A percentile compares a stretch with the other conserved stretches of the same genome.
These are phyloP conservation scores for Pelobates fuscus DNA, from an alignment of 2,113 vertebrate genomes.

Conservation along the genomic window DNA sequence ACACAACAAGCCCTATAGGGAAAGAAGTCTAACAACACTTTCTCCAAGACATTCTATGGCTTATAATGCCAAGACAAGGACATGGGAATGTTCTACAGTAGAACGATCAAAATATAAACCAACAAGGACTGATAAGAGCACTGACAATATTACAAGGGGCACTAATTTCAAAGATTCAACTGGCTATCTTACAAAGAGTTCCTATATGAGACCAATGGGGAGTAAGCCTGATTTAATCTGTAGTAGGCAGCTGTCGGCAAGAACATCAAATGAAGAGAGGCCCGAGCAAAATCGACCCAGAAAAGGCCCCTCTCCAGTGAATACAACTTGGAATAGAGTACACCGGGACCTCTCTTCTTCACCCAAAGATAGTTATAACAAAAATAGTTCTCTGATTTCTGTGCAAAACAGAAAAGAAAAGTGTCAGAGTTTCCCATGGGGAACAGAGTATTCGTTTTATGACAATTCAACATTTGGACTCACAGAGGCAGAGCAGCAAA, in stretches of 20 bases:
- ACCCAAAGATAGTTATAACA: constrained; percentile 67
- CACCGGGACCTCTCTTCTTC: constrained; percentile 63
- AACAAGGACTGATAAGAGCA: constrained; percentile 50
- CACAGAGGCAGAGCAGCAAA: constrained; percentile 82
- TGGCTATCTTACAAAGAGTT: constrained; percentile 48
- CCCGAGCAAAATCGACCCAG: constrained; percentile 76
- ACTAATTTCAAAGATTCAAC: background rate
- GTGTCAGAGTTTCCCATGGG: constrained; percentile 82
- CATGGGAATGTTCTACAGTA: constrained; percentile 72
- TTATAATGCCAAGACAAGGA: constrained; percentile 69
- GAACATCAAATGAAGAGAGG: constrained; percentile 63
- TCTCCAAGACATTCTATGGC: constrained; percentile 72
- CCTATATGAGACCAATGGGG: constrained; percentile 33
- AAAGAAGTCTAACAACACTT: constrained; percentile 86
- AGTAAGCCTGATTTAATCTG: constrained; percentile 62
- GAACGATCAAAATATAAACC: constrained; percentile 62
- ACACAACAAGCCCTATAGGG: constrained; percentile 80
- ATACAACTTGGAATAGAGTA: constrained; percentile 76
- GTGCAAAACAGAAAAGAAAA: constrained; percentile 72
- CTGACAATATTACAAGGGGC: constrained; percentile 58
- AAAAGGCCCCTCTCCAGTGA: constrained; percentile 82
- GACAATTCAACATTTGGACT: constrained; percentile 82
- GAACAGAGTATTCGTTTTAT: constrained; percentile 74
- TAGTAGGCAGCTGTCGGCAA: constrained; percentile 49
- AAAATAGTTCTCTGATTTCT: constrained; percentile 74